phyloP scores from a whole-genome alignment of 2,797 vertebrate species.

The Gymnodraco acuticeps region DNA sequence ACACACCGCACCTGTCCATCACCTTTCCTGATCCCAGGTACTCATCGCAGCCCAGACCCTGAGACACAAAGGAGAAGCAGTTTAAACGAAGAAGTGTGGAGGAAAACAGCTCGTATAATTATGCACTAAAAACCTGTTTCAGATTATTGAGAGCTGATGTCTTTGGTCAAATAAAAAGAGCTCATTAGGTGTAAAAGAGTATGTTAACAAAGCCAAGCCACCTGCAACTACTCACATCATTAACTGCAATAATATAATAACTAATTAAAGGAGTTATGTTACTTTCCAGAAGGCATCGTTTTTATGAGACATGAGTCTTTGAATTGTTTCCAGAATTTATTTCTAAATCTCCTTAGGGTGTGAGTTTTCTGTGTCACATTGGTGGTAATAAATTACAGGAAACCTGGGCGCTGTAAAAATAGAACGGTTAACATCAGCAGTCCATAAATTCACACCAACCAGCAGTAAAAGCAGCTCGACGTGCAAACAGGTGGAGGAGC shows the following conservation, averaged over 20 bases:
- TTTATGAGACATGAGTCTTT: conserved; percentile 17
- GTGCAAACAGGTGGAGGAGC: conserved; percentile 65
- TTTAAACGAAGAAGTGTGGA: not conserved
- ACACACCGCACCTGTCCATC: conserved; percentile 95
- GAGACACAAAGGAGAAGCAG: conserved; percentile 47
- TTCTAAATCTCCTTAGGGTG: conserved; percentile 11
- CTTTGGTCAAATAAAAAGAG: not conserved
- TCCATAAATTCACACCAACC: conserved; percentile 71
- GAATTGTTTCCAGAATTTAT: conserved; percentile 37
- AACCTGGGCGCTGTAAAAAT: conserved; percentile 65
- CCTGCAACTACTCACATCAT: conserved; percentile 8
- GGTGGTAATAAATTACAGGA: conserved; percentile 60
- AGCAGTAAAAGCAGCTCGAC: conserved; percentile 60
- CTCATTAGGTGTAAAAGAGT: conserved; percentile 1
- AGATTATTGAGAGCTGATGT: not conserved
- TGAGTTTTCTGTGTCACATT: conserved; percentile 46
- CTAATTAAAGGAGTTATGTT: conserved; percentile 27
- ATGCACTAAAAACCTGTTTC: not conserved
- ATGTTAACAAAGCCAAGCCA: conserved; percentile 21
- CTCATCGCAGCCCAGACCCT: conserved; percentile 95
- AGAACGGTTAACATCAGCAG: conserved; percentile 72
- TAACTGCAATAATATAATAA: conserved; percentile 38
- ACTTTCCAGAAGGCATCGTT: conserved; percentile 33
- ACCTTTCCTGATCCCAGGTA: conserved; percentile 93
- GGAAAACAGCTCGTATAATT: conserved; percentile 1